A percentile compares a stretch with the other conserved stretches of the same genome.
These are phyloP conservation scores for Notamacropus eugenii DNA, from an alignment of 2,797 vertebrate genomes.

Conservation along the genomic window DNA sequence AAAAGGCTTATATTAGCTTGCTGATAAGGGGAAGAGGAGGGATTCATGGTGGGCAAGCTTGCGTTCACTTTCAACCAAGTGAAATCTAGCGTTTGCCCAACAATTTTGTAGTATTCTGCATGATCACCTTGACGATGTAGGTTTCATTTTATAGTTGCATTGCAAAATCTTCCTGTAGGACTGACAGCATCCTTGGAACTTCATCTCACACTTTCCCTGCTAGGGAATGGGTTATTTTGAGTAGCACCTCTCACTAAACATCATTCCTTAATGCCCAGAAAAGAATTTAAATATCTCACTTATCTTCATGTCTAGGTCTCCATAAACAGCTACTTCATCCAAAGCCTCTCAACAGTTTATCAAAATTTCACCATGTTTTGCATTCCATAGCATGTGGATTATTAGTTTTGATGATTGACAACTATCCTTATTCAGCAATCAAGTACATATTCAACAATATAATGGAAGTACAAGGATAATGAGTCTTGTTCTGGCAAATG, in stretches of 20 bases:
- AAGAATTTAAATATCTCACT: conserved; percentile 68
- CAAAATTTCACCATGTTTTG: conserved; percentile 47
- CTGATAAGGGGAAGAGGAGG: not conserved
- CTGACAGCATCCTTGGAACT: conserved; percentile 45
- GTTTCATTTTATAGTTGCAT: conserved; percentile 20
- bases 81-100: not conserved
- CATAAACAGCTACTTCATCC: conserved; percentile 47
- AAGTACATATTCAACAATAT: not conserved
- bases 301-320: conserved; percentile 48
- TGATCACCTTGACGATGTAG: not conserved
- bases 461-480: not conserved
- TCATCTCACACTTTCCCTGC: conserved; percentile 63
- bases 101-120: not conserved
- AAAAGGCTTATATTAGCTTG: not conserved
- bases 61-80: not conserved
- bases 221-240: conserved; percentile 70
- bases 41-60: not conserved
- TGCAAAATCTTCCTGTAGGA: not conserved
- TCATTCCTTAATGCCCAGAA: conserved; percentile 57
- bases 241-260: conserved; percentile 53
- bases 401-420: not conserved
- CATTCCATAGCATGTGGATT: conserved; percentile 51
- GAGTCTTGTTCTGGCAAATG: not conserved
- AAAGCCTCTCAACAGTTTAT: conserved; percentile 48
- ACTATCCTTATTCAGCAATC: not conserved